Evolutionary conservation across 1,140 invertebrate species (phyloP).

Genomic region (Drosophila orosa): DNA sequence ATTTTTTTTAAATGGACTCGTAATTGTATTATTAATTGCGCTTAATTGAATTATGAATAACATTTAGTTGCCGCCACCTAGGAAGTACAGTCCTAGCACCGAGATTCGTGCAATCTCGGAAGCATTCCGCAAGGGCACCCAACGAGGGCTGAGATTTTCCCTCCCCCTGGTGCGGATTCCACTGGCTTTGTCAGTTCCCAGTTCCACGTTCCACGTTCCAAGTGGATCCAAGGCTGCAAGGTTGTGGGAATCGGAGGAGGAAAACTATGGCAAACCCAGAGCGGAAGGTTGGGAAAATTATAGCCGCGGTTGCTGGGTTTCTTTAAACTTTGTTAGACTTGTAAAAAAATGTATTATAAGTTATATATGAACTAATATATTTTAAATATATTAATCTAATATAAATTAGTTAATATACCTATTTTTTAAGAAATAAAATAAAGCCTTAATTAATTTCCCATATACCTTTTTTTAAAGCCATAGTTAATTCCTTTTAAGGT

Average conservation of each 20-base stretch:
- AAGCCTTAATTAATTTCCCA: neutral
- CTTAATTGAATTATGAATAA: conserved; percentile 80
- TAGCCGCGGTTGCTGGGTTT: neutral
- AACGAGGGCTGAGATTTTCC: conserved; percentile 41
- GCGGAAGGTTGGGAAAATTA: conserved; percentile 33
- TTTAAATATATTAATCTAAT: neutral
- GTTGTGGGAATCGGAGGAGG: conserved; percentile 37
- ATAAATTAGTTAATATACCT: fast-evolving
- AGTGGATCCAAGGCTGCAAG: conserved; percentile 33
- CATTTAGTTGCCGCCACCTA: conserved; percentile 60
- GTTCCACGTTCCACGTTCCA: conserved; percentile 4
- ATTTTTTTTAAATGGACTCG: conserved; percentile 76
- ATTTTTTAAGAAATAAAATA: neutral
- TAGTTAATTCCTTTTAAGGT: no score
- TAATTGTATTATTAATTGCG: conserved; percentile 81
- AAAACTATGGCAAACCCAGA: conserved; percentile 5
- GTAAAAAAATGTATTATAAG: neutral
- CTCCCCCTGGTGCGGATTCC: neutral
- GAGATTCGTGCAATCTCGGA: conserved; percentile 68
- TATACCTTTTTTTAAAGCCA: no score
- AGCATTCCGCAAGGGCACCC: conserved; percentile 57
- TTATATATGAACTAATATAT: neutral
- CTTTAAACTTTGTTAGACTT: neutral
- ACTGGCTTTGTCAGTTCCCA: neutral
- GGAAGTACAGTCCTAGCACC: conserved; percentile 46